Evolutionary conservation across 2,113 vertebrate genomes (phyloP).

Genomic region (Numenius arquata): DNA sequence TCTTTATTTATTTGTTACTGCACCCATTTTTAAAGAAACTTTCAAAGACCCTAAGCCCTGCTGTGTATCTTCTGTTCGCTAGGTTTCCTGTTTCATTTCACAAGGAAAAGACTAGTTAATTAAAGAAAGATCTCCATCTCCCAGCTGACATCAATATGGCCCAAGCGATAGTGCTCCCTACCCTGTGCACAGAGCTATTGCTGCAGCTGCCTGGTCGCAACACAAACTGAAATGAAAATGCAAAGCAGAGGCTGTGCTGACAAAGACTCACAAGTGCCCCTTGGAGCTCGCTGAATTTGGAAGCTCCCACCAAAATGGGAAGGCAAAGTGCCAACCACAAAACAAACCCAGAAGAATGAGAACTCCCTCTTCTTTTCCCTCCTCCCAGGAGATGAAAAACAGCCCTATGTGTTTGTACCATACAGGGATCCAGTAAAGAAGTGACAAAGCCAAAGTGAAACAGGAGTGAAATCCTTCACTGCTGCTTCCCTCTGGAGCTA

Average conservation of each 20-base stretch:
- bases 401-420: not conserved
- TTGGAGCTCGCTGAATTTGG: not conserved
- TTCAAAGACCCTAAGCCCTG: not conserved
- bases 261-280: not conserved
- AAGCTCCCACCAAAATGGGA: not conserved
- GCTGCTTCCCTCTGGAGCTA: not conserved
- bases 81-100: not conserved
- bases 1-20: not conserved
- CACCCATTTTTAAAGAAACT: not conserved
- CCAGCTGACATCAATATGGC: not conserved
- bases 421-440: not conserved
- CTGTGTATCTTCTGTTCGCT: not conserved
- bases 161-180: fast-evolving
- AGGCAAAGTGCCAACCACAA: not conserved
- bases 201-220: not conserved
- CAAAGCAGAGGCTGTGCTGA: not conserved
- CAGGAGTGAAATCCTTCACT: not conserved
- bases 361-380: not conserved
- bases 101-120: not conserved
- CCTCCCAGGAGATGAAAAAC: not conserved
- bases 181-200: not conserved
- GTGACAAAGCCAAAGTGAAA: not conserved
- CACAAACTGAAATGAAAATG: fast-evolving
- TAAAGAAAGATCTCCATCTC: not conserved
- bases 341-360: not conserved